Evolutionary conservation across 2,888 invertebrate species (phyloP).

Genomic region (Automeris io): DNA sequence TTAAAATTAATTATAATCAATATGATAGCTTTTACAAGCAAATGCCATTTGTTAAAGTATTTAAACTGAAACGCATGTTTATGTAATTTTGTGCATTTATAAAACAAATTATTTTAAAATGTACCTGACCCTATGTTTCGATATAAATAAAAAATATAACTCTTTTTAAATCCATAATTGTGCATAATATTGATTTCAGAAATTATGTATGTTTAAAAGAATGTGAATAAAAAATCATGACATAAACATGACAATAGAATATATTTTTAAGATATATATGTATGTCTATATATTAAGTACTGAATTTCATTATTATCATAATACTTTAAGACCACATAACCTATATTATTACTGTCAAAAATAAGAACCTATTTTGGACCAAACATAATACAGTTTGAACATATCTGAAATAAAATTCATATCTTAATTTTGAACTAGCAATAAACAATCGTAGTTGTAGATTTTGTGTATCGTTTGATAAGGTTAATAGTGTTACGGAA

Average conservation of each 20-base stretch:
- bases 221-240: no score
- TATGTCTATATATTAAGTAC: neutral
- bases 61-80: no score
- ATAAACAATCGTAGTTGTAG: constrained; percentile 44
- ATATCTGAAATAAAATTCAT: constrained; percentile 63
- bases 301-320: neutral
- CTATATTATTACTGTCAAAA: constrained; percentile 8
- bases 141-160: no score
- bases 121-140: no score
- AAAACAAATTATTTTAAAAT: no score
- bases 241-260: neutral
- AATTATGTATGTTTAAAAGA: no score
- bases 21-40: no score
- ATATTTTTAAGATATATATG: neutral
- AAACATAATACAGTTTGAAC: constrained; percentile 52
- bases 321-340: neutral
- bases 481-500: constrained; percentile 1
- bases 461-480: constrained; percentile 18
- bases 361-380: constrained; percentile 49
- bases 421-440: constrained; percentile 59
- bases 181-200: no score
- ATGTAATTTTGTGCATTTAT: no score
- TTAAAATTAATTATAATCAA: no score
- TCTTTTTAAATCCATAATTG: no score
- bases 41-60: no score